Base-by-base conservation (phyloP, 2,797 vertebrate genomes). In the Chromobotia macracanthus region DNA sequence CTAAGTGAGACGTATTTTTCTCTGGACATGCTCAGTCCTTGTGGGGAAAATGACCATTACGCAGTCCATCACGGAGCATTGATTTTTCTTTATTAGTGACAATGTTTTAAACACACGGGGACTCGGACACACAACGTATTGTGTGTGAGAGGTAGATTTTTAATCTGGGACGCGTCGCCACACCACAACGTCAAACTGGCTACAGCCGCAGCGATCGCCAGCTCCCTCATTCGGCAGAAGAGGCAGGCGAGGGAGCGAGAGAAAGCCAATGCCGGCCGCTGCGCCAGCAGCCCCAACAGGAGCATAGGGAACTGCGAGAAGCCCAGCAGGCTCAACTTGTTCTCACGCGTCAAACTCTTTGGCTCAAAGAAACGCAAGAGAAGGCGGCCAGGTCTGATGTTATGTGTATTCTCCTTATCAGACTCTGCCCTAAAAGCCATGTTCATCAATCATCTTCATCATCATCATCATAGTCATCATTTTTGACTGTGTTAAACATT, bases 161-260 rank as follows among this genome's bases (percentile, higher is more conserved):
- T 84, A 79, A 79, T 77, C 83, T 84, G 80, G 82, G 82, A 84
- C 72, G 76, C 82, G 77, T 84, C 70, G 48, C 66, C 84, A 77
- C 64, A 84, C 74, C 87, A 86, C 89, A 87, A 90, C 91, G 90
- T 88, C 89, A 90, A 89, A 80, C 89, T 90, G 94, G 93, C 94
- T 90, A 96, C 97, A 95, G 97, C 97, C 84, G 97, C 97, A 86
- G 97, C 97, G 75, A 98, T 99, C 89, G 97, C 97, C 93, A 99
- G 96, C 95, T 98, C 97, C 88, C 95, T 99, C 88, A 99, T 99
- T 91, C 95, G 97, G 82, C 97, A 99, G 93, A 98, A 96, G 91
- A 93, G 97, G 89, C 97, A 98, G 92, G 97, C 96, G 85, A 92
- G 97, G 86, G 97, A 99, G 93, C 94, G 96, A 35, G 97, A 99